Conservation (phyloP, 2,888 invertebrate genomes). For the Lacanobia oleracea region DNA sequence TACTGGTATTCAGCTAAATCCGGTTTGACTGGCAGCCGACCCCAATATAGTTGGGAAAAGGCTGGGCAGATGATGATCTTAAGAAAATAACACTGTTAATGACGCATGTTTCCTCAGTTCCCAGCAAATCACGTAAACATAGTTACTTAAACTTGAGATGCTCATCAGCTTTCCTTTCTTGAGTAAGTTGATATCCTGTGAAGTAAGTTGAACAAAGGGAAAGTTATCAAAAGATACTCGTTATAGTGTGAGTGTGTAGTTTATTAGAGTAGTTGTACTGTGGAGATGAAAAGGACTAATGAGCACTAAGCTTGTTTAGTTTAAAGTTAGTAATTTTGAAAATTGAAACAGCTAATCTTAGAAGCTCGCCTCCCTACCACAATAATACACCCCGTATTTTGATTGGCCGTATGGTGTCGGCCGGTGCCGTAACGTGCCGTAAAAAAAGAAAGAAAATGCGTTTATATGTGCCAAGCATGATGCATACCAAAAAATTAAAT, state of each 20-base stretch:
- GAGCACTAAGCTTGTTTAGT: not conserved
- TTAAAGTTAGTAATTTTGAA: not conserved
- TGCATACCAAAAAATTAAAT: too few relatives aligned
- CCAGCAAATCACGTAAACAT: not conserved
- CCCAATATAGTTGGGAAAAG: too few relatives aligned
- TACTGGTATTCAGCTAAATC: too few relatives aligned
- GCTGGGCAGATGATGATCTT: too few relatives aligned
- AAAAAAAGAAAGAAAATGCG: too few relatives aligned
- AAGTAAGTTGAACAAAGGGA: conserved; percentile 33
- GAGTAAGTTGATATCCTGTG: conserved; percentile 30
- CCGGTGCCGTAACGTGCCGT: too few relatives aligned
- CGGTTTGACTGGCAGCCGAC: too few relatives aligned
- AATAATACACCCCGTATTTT: too few relatives aligned
- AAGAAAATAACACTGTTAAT: not conserved
- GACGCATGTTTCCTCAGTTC: not conserved
- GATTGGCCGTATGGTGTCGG: too few relatives aligned
- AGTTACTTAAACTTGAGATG: conserved; percentile 26
- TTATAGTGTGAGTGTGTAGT: conserved; percentile 19
- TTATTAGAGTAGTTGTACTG: not conserved
- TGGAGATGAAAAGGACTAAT: conserved; percentile 24
- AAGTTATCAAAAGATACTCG: conserved; percentile 38
- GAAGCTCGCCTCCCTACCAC: too few relatives aligned
- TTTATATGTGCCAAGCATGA: too few relatives aligned
- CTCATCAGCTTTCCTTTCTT: conserved; percentile 43
- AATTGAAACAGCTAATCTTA: too few relatives aligned